Evolutionary conservation across 2,113 vertebrate genomes (phyloP).

Genomic region (Muscicapa adusta): DNA sequence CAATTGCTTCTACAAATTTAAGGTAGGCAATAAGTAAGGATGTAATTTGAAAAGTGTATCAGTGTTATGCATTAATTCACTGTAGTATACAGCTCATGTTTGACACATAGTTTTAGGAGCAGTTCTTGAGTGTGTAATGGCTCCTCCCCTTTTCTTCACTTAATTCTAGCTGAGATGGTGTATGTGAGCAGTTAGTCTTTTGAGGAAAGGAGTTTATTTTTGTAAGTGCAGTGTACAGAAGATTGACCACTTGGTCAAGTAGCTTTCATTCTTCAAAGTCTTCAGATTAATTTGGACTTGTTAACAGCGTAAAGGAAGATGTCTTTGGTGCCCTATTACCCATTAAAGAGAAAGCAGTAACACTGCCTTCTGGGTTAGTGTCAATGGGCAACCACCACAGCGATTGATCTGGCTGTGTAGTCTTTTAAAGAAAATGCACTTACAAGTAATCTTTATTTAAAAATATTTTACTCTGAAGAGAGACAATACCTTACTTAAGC

Average conservation of each 20-base stretch:
- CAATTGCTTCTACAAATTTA: neutral
- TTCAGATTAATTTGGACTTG: neutral
- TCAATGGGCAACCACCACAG: neutral
- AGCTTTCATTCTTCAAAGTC: neutral
- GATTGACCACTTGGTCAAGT: neutral
- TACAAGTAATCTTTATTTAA: neutral
- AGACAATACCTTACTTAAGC: neutral
- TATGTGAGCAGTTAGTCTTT: neutral
- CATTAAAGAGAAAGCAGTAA: neutral
- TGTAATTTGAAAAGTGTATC: neutral
- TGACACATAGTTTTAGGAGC: neutral
- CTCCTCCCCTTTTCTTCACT: neutral
- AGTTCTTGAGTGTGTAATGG: neutral
- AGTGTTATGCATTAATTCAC: neutral
- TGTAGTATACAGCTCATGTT: neutral
- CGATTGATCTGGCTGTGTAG: neutral
- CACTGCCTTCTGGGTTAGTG: neutral
- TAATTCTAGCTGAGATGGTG: neutral
- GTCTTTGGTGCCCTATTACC: neutral
- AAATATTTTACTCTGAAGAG: neutral
- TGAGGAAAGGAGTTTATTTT: neutral
- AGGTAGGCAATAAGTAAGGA: neutral
- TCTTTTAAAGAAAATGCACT: neutral
- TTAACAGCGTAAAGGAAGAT: neutral
- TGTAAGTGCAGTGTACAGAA: neutral